A percentile compares a stretch with the other conserved stretches of the same genome.
Conservation (phyloP, 2,797 vertebrate genomes). For the Sardinella longiceps region DNA sequence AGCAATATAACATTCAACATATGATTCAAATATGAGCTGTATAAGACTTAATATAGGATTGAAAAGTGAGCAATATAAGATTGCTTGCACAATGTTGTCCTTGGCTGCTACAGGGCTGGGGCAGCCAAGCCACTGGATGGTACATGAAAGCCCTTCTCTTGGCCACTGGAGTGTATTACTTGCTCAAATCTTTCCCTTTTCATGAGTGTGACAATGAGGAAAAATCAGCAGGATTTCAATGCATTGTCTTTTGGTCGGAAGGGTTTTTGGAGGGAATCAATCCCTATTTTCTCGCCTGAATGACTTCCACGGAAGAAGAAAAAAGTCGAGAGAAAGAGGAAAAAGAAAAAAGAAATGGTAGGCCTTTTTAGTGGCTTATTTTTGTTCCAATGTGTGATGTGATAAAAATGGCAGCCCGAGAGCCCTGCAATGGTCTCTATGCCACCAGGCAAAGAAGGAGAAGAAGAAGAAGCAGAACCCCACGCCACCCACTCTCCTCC, state of each 20-base stretch:
- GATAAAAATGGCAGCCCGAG: conserved; percentile 69
- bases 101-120: not conserved
- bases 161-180: not conserved
- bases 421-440: conserved; percentile 58
- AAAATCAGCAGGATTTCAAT: conserved; percentile 68
- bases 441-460: conserved; percentile 68
- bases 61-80: not conserved
- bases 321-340: too few relatives aligned
- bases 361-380: conserved; percentile 55
- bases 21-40: not conserved
- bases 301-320: conserved; percentile 58
- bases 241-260: conserved; percentile 55
- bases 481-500: conserved; percentile 57
- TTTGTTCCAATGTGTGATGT: conserved; percentile 70
- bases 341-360: not conserved
- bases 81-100: not conserved
- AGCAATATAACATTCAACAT: not conserved
- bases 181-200: not conserved
- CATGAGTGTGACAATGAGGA: conserved; percentile 57
- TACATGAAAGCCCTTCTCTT: not conserved
- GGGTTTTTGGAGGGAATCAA: conserved; percentile 74
- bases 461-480: conserved; percentile 69
- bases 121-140: not conserved
- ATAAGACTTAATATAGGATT: not conserved
- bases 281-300: conserved; percentile 69